Percentiles rank a stretch among this genome's conserved stretches.
Evolutionary conservation across 2,797 vertebrate species (phyloP).

Genomic region (Scolopax bukidnonensis): DNA sequence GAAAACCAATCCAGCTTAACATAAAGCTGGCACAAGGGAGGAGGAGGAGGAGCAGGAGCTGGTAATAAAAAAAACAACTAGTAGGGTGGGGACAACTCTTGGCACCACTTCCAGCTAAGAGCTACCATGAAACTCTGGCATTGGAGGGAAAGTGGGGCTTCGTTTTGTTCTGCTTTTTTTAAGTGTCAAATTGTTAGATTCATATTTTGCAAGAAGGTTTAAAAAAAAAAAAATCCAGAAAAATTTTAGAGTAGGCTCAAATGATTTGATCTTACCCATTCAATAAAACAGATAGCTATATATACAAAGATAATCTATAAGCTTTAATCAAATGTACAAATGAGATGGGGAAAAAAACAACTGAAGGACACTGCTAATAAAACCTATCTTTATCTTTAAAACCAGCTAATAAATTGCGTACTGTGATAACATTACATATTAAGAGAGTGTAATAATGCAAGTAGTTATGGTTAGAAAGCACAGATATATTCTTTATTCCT

Average conservation of each 20-base stretch:
- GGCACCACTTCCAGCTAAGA: neutral
- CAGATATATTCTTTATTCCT: neutral
- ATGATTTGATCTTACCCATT: neutral
- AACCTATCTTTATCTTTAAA: neutral
- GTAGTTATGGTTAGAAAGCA: neutral
- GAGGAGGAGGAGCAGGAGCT: conserved; percentile 13
- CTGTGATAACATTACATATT: neutral
- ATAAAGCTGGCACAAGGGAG: neutral
- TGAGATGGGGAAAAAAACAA: neutral
- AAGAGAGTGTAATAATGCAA: neutral
- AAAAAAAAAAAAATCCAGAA: neutral
- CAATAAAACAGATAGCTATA: neutral
- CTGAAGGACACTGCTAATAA: neutral
- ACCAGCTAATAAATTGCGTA: neutral
- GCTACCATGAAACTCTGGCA: neutral
- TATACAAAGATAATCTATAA: neutral
- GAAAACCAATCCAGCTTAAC: neutral
- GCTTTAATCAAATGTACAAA: neutral
- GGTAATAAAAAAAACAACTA: conserved; percentile 7
- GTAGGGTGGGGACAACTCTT: conserved; percentile 15
- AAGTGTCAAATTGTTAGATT: neutral
- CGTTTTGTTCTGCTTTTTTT: neutral
- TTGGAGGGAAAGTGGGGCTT: neutral
- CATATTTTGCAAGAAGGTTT: neutral
- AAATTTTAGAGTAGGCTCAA: neutral